Percentiles rank a stretch among this genome's conserved stretches.
Evolutionary conservation across 2,797 vertebrate genomes (phyloP).

Genomic region (Menidia menidia): DNA sequence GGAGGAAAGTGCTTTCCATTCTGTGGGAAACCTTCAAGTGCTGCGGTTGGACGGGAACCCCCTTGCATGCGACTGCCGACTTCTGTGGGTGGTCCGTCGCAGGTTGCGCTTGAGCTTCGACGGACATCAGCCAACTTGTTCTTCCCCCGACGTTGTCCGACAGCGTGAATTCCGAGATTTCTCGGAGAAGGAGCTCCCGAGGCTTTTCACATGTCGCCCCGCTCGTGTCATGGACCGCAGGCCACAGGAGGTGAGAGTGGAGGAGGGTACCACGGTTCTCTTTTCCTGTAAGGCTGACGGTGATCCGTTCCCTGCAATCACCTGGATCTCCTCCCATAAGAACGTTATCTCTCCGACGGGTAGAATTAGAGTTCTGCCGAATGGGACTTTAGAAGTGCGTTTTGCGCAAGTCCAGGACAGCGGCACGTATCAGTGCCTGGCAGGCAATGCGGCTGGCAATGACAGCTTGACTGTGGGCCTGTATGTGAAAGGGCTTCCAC

Average conservation of each 20-base stretch:
- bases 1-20: slow-evolving; percentile 88
- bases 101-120: slow-evolving; percentile 85
- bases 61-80: slow-evolving; percentile 90
- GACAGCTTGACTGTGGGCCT: slow-evolving; percentile 87
- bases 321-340: slow-evolving; percentile 86
- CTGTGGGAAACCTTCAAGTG: slow-evolving; percentile 87
- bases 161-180: slow-evolving; percentile 86
- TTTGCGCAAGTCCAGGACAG: slow-evolving; percentile 87
- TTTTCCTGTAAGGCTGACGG: slow-evolving; percentile 89
- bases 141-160: slow-evolving; percentile 70
- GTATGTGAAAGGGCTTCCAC: slow-evolving; percentile 81
- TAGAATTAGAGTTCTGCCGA: slow-evolving; percentile 82
- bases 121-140: slow-evolving; percentile 85
- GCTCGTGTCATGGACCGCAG: slow-evolving; percentile 82
- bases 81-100: slow-evolving; percentile 90
- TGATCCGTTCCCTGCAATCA: slow-evolving; percentile 84
- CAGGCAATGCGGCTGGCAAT: slow-evolving; percentile 88
- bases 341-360: slow-evolving; percentile 75
- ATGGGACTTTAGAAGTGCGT: slow-evolving; percentile 88
- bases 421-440: slow-evolving; percentile 87
- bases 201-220: slow-evolving; percentile 86
- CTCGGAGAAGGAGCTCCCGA: slow-evolving; percentile 84
- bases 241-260: slow-evolving; percentile 81
- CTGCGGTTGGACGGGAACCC: slow-evolving; percentile 89
- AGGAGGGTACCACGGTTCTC: slow-evolving; percentile 83